Evolutionary conservation across 23 tunicate genomes (phyloP).

Genomic region (Clavelina lepadiformis): DNA sequence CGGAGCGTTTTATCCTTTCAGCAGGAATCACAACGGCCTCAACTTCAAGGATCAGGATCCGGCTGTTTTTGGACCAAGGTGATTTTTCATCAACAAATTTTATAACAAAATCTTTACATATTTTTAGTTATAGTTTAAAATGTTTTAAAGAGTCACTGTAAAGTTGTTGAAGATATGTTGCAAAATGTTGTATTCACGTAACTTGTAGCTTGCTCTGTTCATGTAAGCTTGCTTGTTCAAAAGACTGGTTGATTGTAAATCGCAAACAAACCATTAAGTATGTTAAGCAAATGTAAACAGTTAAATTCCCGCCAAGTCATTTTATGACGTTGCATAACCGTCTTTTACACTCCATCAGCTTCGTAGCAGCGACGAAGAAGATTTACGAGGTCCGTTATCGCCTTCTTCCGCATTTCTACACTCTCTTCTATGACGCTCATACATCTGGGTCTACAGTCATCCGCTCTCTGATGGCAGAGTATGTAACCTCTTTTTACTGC

Average conservation of each 20-base stretch:
- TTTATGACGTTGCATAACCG: no score
- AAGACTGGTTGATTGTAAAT: background rate
- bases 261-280: no score
- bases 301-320: background rate
- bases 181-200: no score
- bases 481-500: no score
- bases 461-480: slow-evolving; percentile 87
- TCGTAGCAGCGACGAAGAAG: slow-evolving; percentile 56
- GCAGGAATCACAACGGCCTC: slow-evolving; percentile 90
- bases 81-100: slow-evolving; percentile 5
- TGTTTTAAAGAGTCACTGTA: no score
- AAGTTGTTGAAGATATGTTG: no score
- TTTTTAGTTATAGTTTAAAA: background rate
- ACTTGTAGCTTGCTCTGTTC: background rate
- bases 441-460: slow-evolving; percentile 63
- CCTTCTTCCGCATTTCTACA: slow-evolving; percentile 77
- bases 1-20: slow-evolving; percentile 94
- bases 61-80: slow-evolving; percentile 82
- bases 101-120: background rate
- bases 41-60: slow-evolving; percentile 86
- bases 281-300: no score
- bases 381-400: slow-evolving; percentile 58
- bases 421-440: slow-evolving; percentile 79
- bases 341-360: slow-evolving; percentile 15
- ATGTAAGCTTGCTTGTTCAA: background rate